A percentile compares a stretch with the other conserved stretches of the same genome.
phyloP scores from a whole-genome alignment of 2,797 vertebrate genomes.

The Cyclopterus lumpus region DNA sequence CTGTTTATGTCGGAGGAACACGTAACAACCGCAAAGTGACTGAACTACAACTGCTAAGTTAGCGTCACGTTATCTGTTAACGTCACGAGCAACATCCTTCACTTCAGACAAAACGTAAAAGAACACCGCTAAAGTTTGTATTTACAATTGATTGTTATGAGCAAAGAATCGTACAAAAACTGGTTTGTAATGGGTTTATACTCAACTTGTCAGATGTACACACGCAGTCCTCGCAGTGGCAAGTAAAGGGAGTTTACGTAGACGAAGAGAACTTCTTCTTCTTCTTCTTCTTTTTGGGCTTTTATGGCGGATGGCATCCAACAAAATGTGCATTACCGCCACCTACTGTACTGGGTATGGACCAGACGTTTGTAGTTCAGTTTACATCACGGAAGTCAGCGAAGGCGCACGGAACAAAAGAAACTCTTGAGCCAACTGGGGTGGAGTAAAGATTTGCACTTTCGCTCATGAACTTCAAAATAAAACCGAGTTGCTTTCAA shows the following conservation, averaged over 20 bases:
- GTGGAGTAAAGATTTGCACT: not conserved
- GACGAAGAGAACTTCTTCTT: not conserved
- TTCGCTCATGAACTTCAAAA: not conserved
- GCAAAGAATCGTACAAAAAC: not conserved
- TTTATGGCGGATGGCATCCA: too few relatives aligned
- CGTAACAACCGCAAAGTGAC: not conserved
- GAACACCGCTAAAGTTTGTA: not conserved
- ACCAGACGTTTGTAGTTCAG: not conserved
- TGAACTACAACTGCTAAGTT: not conserved
- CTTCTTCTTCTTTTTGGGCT: too few relatives aligned
- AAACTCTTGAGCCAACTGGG: not conserved
- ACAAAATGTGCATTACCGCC: too few relatives aligned
- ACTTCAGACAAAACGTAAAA: too few relatives aligned
- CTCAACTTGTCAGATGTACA: constrained; percentile 46
- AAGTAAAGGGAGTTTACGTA: not conserved
- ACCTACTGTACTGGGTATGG: too few relatives aligned
- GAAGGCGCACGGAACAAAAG: too few relatives aligned
- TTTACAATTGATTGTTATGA: fast-evolving
- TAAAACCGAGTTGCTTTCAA: not conserved
- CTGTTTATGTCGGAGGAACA: not conserved
- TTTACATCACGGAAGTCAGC: not conserved
- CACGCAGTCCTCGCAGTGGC: not conserved
- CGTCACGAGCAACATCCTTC: not conserved
- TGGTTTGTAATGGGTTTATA: not conserved
- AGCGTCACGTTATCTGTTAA: not conserved